These are phyloP conservation scores for Acridotheres tristis DNA, from an alignment of 2,797 vertebrate species.

Conservation along the genomic window DNA sequence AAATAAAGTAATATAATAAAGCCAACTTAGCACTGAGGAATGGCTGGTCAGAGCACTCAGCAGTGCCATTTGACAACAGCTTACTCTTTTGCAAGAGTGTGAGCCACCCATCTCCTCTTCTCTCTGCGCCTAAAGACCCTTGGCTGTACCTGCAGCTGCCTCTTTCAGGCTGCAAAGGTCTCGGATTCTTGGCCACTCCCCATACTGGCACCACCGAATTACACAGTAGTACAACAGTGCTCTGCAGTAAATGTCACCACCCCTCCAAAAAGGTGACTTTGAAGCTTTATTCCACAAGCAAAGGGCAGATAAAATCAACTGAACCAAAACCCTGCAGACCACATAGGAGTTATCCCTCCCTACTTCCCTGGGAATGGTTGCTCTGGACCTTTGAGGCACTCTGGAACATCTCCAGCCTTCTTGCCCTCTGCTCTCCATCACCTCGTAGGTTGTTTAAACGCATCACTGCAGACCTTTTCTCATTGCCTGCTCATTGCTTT, in stretches of 20 bases:
- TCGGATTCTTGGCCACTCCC: background rate
- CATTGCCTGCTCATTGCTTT: background rate
- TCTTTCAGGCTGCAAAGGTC: background rate
- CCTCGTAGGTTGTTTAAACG: background rate
- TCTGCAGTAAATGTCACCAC: background rate
- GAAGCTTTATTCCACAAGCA: background rate
- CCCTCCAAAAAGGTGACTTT: background rate
- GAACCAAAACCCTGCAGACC: background rate
- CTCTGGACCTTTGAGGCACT: background rate
- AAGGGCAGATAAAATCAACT: background rate
- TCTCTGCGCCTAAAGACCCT: background rate
- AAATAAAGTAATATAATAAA: background rate
- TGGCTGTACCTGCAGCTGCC: background rate
- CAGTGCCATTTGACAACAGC: background rate
- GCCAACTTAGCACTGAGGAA: background rate
- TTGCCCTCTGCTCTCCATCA: background rate
- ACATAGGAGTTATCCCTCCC: background rate
- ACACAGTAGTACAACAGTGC: background rate
- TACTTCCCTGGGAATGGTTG: background rate
- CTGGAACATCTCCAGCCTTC: background rate
- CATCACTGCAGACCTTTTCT: background rate
- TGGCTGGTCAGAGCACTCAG: background rate
- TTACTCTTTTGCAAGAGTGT: background rate
- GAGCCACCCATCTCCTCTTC: background rate
- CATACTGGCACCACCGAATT: background rate